phyloP scores from a whole-genome alignment of 2,888 invertebrate species.

The Drosophila paracracens region DNA sequence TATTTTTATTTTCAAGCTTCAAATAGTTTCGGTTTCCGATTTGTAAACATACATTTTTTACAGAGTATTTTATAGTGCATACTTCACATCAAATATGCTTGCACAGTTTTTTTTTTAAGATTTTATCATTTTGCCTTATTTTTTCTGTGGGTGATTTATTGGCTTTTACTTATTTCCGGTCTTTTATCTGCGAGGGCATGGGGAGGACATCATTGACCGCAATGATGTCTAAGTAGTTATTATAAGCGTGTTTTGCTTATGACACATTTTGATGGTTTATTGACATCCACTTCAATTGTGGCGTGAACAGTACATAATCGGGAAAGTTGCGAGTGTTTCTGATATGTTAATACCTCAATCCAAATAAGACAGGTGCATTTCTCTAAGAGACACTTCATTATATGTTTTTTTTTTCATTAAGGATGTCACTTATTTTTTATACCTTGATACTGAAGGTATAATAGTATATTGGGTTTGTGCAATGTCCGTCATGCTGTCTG shows the following conservation, averaged over 20 bases:
- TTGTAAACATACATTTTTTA: neutral
- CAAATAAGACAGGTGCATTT: neutral
- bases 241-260: slow-evolving; percentile 54
- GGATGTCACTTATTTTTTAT: neutral
- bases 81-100: neutral
- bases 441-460: too few species aligned
- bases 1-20: neutral
- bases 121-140: slow-evolving; percentile 48
- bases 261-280: slow-evolving; percentile 42
- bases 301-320: slow-evolving; percentile 18
- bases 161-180: slow-evolving; percentile 82
- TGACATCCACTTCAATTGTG: slow-evolving; percentile 27
- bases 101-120: slow-evolving; percentile 12
- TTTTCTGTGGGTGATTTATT: slow-evolving; percentile 80
- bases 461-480: too few species aligned
- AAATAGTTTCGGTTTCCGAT: neutral
- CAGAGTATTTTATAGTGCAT: slow-evolving; percentile 23
- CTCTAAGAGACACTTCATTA: neutral
- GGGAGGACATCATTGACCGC: slow-evolving; percentile 27
- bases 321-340: neutral
- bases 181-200: slow-evolving; percentile 24
- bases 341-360: neutral
- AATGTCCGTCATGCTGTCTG: too few species aligned
- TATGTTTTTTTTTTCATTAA: neutral
- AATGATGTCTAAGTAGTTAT: slow-evolving; percentile 58